Evolutionary conservation across 1,140 invertebrate genomes (phyloP).

Genomic region (Habropoda laboriosa): DNA sequence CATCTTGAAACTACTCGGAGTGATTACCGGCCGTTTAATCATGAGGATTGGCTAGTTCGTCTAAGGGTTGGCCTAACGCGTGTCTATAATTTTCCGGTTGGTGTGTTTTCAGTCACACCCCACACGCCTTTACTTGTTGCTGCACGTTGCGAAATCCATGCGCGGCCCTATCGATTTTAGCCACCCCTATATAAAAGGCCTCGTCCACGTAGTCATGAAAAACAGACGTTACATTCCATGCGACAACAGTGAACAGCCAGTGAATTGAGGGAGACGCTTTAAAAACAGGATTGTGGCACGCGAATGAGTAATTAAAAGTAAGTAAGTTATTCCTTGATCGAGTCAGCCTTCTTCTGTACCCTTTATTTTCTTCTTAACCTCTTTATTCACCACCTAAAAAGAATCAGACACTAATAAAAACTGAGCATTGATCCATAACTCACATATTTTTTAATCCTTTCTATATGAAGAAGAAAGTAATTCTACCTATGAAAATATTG

Average conservation of each 20-base stretch:
- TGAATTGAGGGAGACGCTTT: background rate
- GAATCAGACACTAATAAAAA: background rate
- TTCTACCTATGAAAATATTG: too few species aligned
- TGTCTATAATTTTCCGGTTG: constrained; percentile 36
- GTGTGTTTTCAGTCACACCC: constrained; percentile 41
- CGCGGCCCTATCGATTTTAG: constrained; percentile 73
- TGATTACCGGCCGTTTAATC: background rate
- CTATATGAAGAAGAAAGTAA: background rate
- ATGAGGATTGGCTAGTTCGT: background rate
- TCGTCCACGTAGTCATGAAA: constrained; percentile 45
- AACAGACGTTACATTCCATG: constrained; percentile 49
- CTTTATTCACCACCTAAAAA: background rate
- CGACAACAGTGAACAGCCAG: constrained; percentile 9
- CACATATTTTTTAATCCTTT: background rate
- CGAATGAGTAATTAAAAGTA: constrained; percentile 54
- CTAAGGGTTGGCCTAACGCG: background rate
- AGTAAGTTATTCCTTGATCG: constrained; percentile 27
- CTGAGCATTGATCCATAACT: too few species aligned
- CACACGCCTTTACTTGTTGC: constrained; percentile 69
- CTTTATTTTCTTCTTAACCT: background rate
- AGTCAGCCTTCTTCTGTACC: background rate
- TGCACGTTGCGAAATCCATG: constrained; percentile 65
- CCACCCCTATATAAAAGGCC: constrained; percentile 66
- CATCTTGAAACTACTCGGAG: background rate
- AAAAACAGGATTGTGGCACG: constrained; percentile 1